These are phyloP conservation scores for Tetragnatha versicolor DNA, from an alignment of 1,140 invertebrate species.

Conservation along the genomic window DNA sequence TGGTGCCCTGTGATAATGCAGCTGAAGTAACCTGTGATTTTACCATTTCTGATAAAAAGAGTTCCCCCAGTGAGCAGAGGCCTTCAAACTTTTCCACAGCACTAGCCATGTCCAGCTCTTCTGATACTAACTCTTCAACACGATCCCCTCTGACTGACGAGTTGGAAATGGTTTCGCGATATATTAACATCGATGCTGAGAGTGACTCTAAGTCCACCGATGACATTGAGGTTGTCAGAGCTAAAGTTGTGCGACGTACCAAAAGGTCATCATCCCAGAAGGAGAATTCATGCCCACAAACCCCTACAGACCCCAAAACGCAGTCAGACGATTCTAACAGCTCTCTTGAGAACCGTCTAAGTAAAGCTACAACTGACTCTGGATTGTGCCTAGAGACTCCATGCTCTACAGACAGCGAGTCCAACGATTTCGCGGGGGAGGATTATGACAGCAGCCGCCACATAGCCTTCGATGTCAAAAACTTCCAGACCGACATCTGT, in stretches of 20 bases:
- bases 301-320: background rate
- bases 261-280: slow-evolving; percentile 21
- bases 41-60: background rate
- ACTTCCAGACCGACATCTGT: slow-evolving; percentile 25
- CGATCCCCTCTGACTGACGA: background rate
- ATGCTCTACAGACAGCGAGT: slow-evolving; percentile 38
- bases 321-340: slow-evolving; percentile 3
- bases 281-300: background rate
- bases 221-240: slow-evolving; percentile 45
- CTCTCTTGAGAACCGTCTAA: slow-evolving; percentile 40
- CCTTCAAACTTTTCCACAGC: background rate
- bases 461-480: slow-evolving; percentile 5
- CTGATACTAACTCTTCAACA: background rate
- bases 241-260: slow-evolving; percentile 36
- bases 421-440: background rate
- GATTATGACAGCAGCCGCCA: slow-evolving; percentile 3
- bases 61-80: background rate
- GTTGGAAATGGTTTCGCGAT: slow-evolving; percentile 38
- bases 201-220: background rate
- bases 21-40: slow-evolving; percentile 41
- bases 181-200: slow-evolving; percentile 38
- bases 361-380: slow-evolving; percentile 48
- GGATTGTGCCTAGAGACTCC: slow-evolving; percentile 56
- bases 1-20: slow-evolving; percentile 28
- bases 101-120: background rate